Base-by-base conservation (phyloP, 2,888 invertebrate species). In the Orchesella flavescens region DNA sequence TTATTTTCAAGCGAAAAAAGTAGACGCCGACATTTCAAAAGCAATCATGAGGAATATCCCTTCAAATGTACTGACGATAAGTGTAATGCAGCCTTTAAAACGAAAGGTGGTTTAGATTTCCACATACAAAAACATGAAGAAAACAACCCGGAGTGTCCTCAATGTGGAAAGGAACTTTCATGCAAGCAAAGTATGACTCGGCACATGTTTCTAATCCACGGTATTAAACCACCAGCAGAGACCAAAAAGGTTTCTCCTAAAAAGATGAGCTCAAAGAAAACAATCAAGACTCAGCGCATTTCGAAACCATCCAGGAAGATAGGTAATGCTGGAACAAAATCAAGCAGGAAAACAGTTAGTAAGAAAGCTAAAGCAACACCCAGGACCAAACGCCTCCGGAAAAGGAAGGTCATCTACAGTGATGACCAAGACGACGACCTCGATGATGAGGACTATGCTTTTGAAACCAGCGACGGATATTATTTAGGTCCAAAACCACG, bases 131-230 rank as follows among this genome's bases (percentile, higher is more conserved):
- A 17, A 9, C 65, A 65, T 15, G 3, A 15, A 49, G 12, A 1
- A 49, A 10, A 49, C n/a, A 44, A 65, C 34, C 12, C 49, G 3
- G 12, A 49, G 10, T n/a, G 44, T 44, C 43, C 23, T 19, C 10
- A 21, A 1, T 75, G 75, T 34, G 9, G 15, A 12, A 65, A 75
- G 19, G 49, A 65, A 15, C 17, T 75, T 34, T 49, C 21, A 2
- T 53, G 24, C 15, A 9, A 15, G 1, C 0, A 3, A 12, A 65
- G 65, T 34, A 23, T 65, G n/a, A 21, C 4, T 2, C 65, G 75
- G 23, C 75, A 75, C 43, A 65, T 49, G 75, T 53, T 24, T 34
- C 53, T 65, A 13, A 75, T 75, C 13, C 75, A 75, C 13, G 75
- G 75, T 65, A 19, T 65, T 19, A 63, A 49, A 46, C 7, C 46